A percentile compares a stretch with the other conserved stretches of the same genome.
Conservation (phyloP, 2,797 vertebrate species). For the Bryconaethiops microstoma region DNA sequence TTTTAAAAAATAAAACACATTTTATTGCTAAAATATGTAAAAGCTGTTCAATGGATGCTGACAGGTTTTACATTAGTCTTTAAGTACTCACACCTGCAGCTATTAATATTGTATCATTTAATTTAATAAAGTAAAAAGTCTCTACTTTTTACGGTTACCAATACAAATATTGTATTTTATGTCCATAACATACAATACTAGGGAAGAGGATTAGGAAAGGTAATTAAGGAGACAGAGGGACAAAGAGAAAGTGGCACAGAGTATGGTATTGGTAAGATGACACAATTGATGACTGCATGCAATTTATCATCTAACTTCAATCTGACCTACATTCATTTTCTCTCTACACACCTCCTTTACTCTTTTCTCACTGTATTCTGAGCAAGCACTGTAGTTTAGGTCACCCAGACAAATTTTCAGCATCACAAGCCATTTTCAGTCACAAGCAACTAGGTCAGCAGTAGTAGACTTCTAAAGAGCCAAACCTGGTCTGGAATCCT, state of each 20-base stretch:
- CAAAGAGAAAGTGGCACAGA: background rate
- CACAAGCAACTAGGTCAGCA: slow-evolving; percentile 1
- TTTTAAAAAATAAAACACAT: no score
- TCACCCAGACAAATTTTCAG: background rate
- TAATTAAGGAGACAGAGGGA: background rate
- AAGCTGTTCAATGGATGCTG: no score
- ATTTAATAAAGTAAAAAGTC: no score
- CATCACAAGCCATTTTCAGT: slow-evolving; percentile 3
- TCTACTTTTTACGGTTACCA: no score
- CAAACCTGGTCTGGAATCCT: background rate
- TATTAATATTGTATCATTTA: no score
- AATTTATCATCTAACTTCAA: slow-evolving; percentile 12
- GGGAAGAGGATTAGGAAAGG: background rate
- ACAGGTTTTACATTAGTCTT: no score
- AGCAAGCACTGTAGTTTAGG: background rate
- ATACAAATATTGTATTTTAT: no score
- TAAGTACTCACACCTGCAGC: no score
- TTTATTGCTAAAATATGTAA: no score
- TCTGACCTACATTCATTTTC: background rate
- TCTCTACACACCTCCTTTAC: background rate
- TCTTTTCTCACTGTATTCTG: background rate
- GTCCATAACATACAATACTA: no score
- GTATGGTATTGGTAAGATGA: background rate
- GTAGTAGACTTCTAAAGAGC: background rate
- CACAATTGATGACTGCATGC: slow-evolving; percentile 6